Evolutionary conservation across 1,140 invertebrate genomes (phyloP).

Genomic region (Drosophila arawakana): DNA sequence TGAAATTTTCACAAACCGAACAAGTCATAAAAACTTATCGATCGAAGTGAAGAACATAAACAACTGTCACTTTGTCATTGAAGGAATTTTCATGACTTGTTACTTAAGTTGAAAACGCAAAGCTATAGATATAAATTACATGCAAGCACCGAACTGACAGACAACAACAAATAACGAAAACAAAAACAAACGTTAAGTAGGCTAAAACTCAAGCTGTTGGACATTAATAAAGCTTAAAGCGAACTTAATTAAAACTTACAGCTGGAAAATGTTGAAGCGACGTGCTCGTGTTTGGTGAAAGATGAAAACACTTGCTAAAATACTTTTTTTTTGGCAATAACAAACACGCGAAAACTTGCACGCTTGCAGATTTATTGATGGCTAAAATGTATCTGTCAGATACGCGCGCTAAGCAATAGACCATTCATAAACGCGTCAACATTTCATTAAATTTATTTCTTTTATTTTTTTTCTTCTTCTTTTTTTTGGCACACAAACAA

Average conservation of each 20-base stretch:
- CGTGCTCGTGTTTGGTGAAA: background rate
- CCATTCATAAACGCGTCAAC: conserved; percentile 58
- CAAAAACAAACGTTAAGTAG: background rate
- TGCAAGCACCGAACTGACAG: conserved; percentile 32
- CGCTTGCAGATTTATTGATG: conserved; percentile 12
- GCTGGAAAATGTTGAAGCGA: conserved; percentile 24
- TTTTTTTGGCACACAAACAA: conserved; percentile 43
- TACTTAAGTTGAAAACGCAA: conserved; percentile 15
- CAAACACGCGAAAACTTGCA: conserved; percentile 24
- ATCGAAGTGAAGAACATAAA: conserved; percentile 36
- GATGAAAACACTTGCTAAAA: conserved; percentile 25
- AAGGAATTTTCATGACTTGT: conserved; percentile 39
- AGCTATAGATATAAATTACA: conserved; percentile 49
- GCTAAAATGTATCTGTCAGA: conserved; percentile 50
- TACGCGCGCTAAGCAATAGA: conserved; percentile 31
- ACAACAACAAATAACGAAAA: conserved; percentile 1
- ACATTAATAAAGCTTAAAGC: conserved; percentile 51
- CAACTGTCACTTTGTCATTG: conserved; percentile 37
- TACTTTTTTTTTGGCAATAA: conserved; percentile 15
- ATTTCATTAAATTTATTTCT: conserved; percentile 51
- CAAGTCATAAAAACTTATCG: conserved; percentile 64
- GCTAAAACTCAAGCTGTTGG: conserved; percentile 19
- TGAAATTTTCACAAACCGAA: conserved; percentile 63
- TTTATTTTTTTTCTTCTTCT: conserved; percentile 10
- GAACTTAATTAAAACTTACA: conserved; percentile 56